phyloP scores from a whole-genome alignment of 2,797 vertebrate species.

The Gymnoscopelus braueri region DNA sequence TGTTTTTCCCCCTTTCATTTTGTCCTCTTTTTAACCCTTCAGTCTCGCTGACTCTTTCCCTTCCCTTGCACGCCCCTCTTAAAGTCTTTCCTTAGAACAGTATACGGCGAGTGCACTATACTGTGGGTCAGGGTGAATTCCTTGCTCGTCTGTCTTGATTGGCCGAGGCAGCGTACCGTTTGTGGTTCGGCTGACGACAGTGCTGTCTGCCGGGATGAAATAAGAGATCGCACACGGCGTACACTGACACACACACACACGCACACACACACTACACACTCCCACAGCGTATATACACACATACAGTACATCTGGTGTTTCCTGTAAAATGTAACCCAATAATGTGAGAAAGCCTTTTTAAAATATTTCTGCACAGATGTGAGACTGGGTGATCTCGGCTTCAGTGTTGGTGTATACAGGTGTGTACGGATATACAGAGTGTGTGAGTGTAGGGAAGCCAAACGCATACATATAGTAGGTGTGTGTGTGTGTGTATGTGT shows the following conservation, averaged over 20 bases:
- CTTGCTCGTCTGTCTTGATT: constrained; percentile 53
- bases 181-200: constrained; percentile 70
- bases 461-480: too few relatives aligned
- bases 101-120: constrained; percentile 49
- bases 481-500: constrained; percentile 28
- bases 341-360: constrained; percentile 69
- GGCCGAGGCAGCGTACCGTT: constrained; percentile 58
- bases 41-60: constrained; percentile 31
- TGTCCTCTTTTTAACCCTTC: constrained; percentile 44
- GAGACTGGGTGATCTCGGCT: constrained; percentile 39
- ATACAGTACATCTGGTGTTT: constrained; percentile 58
- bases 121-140: constrained; percentile 42
- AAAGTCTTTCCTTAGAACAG: constrained; percentile 52
- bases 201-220: constrained; percentile 62
- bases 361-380: constrained; percentile 68
- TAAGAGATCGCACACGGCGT: constrained; percentile 43
- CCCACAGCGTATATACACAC: constrained; percentile 15
- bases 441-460: constrained; percentile 5
- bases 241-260: constrained; percentile 18
- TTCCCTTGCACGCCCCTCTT: constrained; percentile 20
- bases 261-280: neutral
- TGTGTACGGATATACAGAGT: constrained; percentile 38
- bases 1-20: constrained; percentile 17
- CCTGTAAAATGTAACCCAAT: constrained; percentile 75
- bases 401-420: constrained; percentile 38